These are phyloP conservation scores for Lordiphosa andalusiaca DNA, from an alignment of 2,888 invertebrate genomes.

Conservation along the genomic window DNA sequence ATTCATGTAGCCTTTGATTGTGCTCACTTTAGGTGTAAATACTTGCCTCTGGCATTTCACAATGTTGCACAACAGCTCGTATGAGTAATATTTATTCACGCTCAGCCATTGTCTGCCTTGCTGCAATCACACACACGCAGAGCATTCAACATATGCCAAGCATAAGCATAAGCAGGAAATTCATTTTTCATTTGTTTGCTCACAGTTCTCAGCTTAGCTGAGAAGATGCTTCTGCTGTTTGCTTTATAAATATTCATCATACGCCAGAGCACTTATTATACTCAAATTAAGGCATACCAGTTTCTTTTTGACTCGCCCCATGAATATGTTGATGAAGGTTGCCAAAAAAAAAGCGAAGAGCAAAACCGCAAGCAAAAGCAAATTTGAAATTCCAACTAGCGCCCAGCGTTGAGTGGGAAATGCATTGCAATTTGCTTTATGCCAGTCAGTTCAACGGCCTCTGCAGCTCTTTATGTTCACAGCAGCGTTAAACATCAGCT, in stretches of 20 bases:
- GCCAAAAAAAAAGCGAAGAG: conserved; percentile 8
- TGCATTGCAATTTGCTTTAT: conserved; percentile 54
- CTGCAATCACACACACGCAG: conserved; percentile 21
- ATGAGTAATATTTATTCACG: conserved; percentile 71
- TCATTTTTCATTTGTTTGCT: conserved; percentile 74
- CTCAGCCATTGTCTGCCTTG: conserved; percentile 63
- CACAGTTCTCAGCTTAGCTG: conserved; percentile 39
- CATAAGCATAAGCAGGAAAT: conserved; percentile 73
- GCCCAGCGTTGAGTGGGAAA: conserved; percentile 29
- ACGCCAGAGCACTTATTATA: conserved; percentile 65
- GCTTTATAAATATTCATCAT: conserved; percentile 71
- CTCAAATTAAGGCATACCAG: conserved; percentile 60
- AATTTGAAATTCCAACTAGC: conserved; percentile 67
- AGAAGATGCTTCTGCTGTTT: conserved; percentile 41
- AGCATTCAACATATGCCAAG: conserved; percentile 69
- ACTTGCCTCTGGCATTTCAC: conserved; percentile 63
- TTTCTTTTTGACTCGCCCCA: conserved; percentile 31
- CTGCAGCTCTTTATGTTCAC: conserved; percentile 21
- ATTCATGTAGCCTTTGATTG: conserved; percentile 64
- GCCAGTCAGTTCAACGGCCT: conserved; percentile 59
- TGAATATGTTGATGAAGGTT: conserved; percentile 35
- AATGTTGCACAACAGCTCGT: conserved; percentile 57
- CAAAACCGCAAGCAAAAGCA: conserved; percentile 36
- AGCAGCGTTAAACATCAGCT: conserved; percentile 62
- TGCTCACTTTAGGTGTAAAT: conserved; percentile 65